Evolutionary conservation across 2,113 vertebrate genomes (phyloP), one percentile per base, ranked within the genome.

Genomic region (Galemys pyrenaicus): DNA sequence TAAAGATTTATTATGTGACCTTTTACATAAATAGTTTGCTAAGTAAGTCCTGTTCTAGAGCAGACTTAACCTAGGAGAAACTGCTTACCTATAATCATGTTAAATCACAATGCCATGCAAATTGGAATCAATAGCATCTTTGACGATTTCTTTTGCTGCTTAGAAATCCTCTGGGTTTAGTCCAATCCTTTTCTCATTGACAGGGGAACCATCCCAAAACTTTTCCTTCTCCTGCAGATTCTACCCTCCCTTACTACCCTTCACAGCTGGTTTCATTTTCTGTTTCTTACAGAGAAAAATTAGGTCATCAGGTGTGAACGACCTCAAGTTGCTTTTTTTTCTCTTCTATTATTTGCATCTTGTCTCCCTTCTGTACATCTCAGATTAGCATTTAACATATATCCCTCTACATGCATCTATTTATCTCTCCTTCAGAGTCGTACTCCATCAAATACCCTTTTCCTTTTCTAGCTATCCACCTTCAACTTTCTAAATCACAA

Each of bases 231-330:
- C 16, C 22, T 84, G 35, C n/a, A 12, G 28, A 32, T 13, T 37
- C 35, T 10, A 64, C 0, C 0, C 9, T 51, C 49, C 24, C 6
- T 39, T 44, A 39, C 3, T 2, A 8, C 24, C 2, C 49, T 87
- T 68, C 7, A 32, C 12, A 68, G 26, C 3, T 73, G 30, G 87
- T 4, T 16, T 90, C 58, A 2, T 74, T 71, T 64, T 79, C 58
- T 81, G 1, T 60, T 84, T 73, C 13, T 85, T 20, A 13, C 7
- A 54, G 71, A 80, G 3, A 24, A 81, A 88, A 85, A 16, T 54
- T 39, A 64, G n/a, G 24, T 24, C 56, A 41, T 15, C 1, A 22
- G 7, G 2, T 46, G 22, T 49, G 41, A 70, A 20, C 35, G 56
- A 11, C 15, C 71, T 74, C 30, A 13, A 24, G 5, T 10, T 37